phyloP scores from a whole-genome alignment of 2,113 vertebrate genomes.

The Lagopus muta region DNA sequence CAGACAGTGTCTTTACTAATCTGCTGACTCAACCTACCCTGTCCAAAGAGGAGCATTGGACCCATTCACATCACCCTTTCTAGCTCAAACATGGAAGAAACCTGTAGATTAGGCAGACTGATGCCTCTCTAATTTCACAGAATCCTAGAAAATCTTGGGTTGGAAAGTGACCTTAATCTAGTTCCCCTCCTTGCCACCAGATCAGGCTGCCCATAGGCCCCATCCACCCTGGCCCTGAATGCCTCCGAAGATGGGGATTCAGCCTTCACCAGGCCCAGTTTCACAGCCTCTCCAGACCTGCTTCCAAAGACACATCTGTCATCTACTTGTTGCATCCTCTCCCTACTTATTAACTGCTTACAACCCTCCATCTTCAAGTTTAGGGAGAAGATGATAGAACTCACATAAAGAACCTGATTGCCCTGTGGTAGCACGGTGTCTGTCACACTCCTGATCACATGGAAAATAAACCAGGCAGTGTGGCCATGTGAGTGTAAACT shows the following conservation, averaged over 20 bases:
- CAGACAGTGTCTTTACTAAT: not conserved
- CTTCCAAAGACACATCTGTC: not conserved
- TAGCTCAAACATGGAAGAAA: not conserved
- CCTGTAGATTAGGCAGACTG: not conserved
- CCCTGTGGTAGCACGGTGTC: not conserved
- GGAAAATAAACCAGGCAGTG: not conserved
- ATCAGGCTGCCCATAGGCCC: too few species aligned
- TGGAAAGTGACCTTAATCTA: not conserved
- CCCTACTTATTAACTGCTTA: not conserved
- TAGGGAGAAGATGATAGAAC: not conserved
- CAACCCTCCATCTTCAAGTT: not conserved
- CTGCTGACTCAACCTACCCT: not conserved
- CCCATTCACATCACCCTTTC: not conserved
- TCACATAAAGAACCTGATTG: not conserved
- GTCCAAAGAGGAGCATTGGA: not conserved
- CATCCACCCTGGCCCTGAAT: not conserved
- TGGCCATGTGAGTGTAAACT: not conserved
- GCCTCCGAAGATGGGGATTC: not conserved
- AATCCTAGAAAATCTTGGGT: not conserved
- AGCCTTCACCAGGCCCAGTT: not conserved
- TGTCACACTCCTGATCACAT: fast-evolving
- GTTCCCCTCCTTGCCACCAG: too few species aligned
- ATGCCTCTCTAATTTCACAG: not conserved
- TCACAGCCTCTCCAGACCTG: not conserved
- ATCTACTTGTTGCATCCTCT: not conserved